Conservation (phyloP, 2,888 invertebrate genomes). For the Acleris cristana region DNA sequence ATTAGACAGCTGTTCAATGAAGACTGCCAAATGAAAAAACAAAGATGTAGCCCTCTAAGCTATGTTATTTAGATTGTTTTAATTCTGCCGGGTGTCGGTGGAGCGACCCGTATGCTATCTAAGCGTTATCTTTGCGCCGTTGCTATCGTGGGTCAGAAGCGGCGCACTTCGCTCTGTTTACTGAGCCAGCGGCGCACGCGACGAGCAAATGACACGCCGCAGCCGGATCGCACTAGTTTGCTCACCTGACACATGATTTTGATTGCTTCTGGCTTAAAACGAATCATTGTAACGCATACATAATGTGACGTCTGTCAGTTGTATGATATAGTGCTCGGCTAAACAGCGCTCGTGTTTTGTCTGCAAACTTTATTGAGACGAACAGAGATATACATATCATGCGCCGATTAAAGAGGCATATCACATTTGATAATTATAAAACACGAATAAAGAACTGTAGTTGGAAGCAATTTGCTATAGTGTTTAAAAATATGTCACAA, state of each 20-base stretch:
- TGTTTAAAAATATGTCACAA: too few relatives aligned
- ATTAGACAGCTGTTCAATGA: neutral
- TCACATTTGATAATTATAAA: too few relatives aligned
- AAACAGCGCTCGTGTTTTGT: neutral
- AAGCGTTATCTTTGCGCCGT: constrained; percentile 51
- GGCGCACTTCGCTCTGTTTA: constrained; percentile 66
- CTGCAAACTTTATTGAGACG: neutral
- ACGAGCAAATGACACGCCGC: constrained; percentile 64
- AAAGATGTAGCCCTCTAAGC: constrained; percentile 9
- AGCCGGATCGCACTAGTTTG: constrained; percentile 44
- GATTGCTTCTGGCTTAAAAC: constrained; percentile 21
- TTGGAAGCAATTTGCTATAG: too few relatives aligned
- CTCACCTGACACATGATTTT: constrained; percentile 48
- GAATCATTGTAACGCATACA: constrained; percentile 7
- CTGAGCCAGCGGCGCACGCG: constrained; percentile 64
- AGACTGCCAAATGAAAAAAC: constrained; percentile 19
- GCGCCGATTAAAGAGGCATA: too few relatives aligned
- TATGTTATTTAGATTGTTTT: constrained; percentile 37
- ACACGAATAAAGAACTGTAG: too few relatives aligned
- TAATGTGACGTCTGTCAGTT: constrained; percentile 10
- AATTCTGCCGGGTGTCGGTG: constrained; percentile 49
- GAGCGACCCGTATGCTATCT: constrained; percentile 51
- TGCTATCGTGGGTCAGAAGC: constrained; percentile 69
- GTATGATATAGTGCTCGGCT: constrained; percentile 1
- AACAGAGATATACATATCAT: neutral